These are phyloP conservation scores for Blastomussa wellsi DNA, from an alignment of 92 coral and sea anemone species.

Conservation along the genomic window DNA sequence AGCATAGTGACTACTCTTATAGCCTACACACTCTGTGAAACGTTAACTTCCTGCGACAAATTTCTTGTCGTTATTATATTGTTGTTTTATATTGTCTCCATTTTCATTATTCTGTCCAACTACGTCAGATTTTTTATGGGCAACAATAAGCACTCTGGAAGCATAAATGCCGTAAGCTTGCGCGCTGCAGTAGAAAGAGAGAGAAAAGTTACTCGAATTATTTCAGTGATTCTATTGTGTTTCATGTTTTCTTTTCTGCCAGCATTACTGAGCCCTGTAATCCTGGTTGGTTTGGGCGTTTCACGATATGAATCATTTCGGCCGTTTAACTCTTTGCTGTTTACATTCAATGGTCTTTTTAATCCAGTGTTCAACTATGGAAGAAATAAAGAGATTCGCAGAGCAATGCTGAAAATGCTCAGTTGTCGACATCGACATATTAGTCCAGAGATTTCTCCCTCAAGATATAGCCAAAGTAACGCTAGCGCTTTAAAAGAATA, in stretches of 20 bases:
- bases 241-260: background rate
- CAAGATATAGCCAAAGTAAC: background rate
- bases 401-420: background rate
- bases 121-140: background rate
- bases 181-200: background rate
- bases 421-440: background rate
- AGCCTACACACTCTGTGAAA: background rate
- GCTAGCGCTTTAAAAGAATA: too few relatives aligned
- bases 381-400: slow-evolving; percentile 6
- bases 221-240: slow-evolving; percentile 3
- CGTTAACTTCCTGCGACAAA: too few relatives aligned
- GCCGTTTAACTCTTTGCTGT: background rate
- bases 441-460: background rate
- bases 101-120: background rate
- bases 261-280: background rate
- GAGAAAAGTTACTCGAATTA: background rate
- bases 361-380: slow-evolving; percentile 23
- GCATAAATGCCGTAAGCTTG: background rate
- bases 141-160: background rate
- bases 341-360: slow-evolving; percentile 6
- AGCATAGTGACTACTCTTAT: background rate
- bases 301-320: background rate
- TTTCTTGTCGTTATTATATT: background rate
- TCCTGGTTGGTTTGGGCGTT: background rate
- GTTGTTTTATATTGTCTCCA: background rate